Evolutionary conservation across 2,113 vertebrate genomes (phyloP).

Genomic region (Athene cunicularia): DNA sequence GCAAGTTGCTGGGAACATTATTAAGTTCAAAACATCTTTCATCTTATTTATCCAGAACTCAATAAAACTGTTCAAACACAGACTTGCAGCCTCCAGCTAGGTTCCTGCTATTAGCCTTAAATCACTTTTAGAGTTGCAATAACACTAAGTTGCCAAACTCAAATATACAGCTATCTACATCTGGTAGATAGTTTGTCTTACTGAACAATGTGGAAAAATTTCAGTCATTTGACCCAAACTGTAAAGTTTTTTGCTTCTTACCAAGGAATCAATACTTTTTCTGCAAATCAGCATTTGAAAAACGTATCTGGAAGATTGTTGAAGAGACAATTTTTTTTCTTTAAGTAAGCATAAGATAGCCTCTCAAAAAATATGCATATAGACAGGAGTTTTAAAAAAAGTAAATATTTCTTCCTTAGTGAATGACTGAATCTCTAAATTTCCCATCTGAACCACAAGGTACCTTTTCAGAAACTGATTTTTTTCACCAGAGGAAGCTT

Average conservation of each 20-base stretch:
- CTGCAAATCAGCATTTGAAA: neutral
- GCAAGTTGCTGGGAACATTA: neutral
- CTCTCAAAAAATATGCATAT: neutral
- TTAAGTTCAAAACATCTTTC: slow-evolving; percentile 34
- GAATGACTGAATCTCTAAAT: neutral
- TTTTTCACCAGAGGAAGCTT: neutral
- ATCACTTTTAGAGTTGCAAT: slow-evolving; percentile 39
- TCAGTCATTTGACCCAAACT: neutral
- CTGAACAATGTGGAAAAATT: neutral
- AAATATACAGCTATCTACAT: slow-evolving; percentile 20
- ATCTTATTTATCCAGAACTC: slow-evolving; percentile 26
- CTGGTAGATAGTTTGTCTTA: slow-evolving; percentile 13
- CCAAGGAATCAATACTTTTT: neutral
- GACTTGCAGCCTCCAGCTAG: slow-evolving; percentile 46
- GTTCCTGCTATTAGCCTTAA: slow-evolving; percentile 28
- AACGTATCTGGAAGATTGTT: neutral
- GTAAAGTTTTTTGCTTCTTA: neutral
- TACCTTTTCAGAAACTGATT: neutral
- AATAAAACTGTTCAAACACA: slow-evolving; percentile 47
- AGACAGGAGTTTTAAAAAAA: neutral
- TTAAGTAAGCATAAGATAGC: neutral
- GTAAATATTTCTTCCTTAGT: neutral
- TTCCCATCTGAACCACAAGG: neutral
- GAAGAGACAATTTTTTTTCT: neutral
- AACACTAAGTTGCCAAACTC: slow-evolving; percentile 14